Percentiles rank a stretch among this genome's conserved stretches.
Conservation (phyloP, 2,797 vertebrate genomes). For the Rallus crepitans region DNA sequence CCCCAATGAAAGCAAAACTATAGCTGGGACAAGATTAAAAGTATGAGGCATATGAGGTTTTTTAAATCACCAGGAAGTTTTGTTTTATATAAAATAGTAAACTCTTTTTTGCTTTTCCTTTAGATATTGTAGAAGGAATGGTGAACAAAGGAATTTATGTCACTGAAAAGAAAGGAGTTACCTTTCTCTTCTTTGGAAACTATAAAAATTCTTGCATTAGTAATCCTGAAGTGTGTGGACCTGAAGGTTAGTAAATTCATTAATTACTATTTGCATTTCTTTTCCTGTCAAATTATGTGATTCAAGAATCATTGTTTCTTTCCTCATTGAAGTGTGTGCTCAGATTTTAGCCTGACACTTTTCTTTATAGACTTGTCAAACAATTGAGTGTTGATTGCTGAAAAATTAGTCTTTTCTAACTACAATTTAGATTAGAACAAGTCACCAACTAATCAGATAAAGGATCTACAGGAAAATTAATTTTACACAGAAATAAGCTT, state of each 20-base stretch:
- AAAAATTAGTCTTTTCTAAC: neutral
- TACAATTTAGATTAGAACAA: neutral
- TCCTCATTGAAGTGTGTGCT: neutral
- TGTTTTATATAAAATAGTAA: neutral
- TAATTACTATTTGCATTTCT: neutral
- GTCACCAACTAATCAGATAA: neutral
- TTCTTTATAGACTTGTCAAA: neutral
- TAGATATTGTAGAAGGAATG: constrained; percentile 96
- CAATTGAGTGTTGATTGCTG: neutral
- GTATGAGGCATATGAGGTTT: neutral
- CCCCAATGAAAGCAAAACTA: neutral
- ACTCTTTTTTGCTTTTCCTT: neutral
- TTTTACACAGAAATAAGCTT: neutral
- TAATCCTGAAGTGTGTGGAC: constrained; percentile 89
- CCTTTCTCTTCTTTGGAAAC: constrained; percentile 90
- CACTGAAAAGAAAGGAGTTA: constrained; percentile 85
- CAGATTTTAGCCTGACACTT: neutral
- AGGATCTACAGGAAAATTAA: neutral
- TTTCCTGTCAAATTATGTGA: neutral
- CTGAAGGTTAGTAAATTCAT: constrained; percentile 84
- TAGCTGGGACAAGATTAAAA: accelerated
- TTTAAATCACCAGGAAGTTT: neutral
- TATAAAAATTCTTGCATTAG: constrained; percentile 92
- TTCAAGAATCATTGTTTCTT: neutral
- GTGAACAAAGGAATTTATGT: constrained; percentile 93